Conservation (phyloP, 2,113 vertebrate species). For the Ptilonorhynchus violaceus region DNA sequence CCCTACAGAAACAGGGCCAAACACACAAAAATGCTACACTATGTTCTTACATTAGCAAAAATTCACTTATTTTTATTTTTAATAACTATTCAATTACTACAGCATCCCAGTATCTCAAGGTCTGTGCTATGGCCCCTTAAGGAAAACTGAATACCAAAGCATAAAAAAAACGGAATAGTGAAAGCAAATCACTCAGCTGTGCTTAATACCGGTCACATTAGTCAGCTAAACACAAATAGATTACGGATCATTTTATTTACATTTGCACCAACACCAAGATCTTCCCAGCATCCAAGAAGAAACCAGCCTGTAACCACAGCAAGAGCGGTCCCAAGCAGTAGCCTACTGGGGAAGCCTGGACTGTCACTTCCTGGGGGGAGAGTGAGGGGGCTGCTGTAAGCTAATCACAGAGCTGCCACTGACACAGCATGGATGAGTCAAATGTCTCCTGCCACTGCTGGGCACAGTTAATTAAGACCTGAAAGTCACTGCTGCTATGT, state of each 20-base stretch:
- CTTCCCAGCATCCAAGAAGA: background rate
- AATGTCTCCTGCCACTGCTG: background rate
- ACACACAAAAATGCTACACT: background rate
- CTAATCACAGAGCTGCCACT: background rate
- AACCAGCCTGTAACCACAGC: background rate
- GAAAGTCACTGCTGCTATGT: background rate
- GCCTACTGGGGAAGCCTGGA: background rate
- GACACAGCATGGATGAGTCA: fast-evolving
- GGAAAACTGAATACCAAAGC: background rate
- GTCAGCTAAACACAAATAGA: background rate
- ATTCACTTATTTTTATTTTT: background rate
- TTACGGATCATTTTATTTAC: background rate
- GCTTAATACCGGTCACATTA: background rate
- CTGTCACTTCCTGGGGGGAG: background rate
- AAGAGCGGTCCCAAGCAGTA: background rate
- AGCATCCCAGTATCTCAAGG: background rate
- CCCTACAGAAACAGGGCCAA: background rate
- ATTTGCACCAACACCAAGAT: background rate
- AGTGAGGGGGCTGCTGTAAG: background rate
- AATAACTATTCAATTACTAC: background rate
- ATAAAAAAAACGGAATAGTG: no score
- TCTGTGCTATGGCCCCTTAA: background rate
- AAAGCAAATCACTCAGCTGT: background rate
- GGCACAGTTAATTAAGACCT: no score
- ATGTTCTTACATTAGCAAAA: background rate